A percentile compares a stretch with the other conserved stretches of the same genome.
These are phyloP conservation scores for Neotoma lepida DNA, from an alignment of 2,113 vertebrate genomes.

Conservation along the genomic window DNA sequence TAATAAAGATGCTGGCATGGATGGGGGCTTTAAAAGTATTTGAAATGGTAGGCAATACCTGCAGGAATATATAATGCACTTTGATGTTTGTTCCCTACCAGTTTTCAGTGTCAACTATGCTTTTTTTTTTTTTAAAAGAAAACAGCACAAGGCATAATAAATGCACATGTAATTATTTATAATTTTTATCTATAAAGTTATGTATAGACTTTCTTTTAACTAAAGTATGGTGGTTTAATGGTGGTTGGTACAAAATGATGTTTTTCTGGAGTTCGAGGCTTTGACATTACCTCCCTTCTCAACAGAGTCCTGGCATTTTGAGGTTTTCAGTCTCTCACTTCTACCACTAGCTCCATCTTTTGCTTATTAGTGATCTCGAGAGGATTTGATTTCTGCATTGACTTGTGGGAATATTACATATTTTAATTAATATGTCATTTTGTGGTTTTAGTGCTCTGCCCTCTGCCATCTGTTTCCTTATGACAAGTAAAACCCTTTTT, in stretches of 20 bases:
- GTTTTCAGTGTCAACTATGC: not conserved
- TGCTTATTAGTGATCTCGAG: not conserved
- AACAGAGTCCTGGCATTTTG: not conserved
- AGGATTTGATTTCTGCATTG: constrained; percentile 35
- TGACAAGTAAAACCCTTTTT: not conserved
- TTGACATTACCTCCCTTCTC: not conserved
- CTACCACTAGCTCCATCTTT: not conserved
- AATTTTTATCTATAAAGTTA: not conserved
- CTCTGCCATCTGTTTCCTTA: not conserved
- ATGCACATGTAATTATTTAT: not conserved
- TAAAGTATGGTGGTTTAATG: not conserved
- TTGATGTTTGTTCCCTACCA: not conserved
- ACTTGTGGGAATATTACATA: not conserved
- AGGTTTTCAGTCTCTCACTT: not conserved
- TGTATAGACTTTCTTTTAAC: not conserved
- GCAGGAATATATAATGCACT: not conserved
- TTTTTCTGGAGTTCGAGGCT: not conserved
- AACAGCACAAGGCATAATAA: not conserved
- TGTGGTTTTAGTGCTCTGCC: not conserved
- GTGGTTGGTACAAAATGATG: not conserved
- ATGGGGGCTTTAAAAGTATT: not conserved
- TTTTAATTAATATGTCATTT: not conserved
- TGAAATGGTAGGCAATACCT: not conserved
- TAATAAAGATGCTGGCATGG: not conserved
- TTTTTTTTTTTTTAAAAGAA: constrained; percentile 39